These are phyloP conservation scores for Drosophila tsacasi DNA, from an alignment of 1,140 invertebrate species.

Conservation along the genomic window DNA sequence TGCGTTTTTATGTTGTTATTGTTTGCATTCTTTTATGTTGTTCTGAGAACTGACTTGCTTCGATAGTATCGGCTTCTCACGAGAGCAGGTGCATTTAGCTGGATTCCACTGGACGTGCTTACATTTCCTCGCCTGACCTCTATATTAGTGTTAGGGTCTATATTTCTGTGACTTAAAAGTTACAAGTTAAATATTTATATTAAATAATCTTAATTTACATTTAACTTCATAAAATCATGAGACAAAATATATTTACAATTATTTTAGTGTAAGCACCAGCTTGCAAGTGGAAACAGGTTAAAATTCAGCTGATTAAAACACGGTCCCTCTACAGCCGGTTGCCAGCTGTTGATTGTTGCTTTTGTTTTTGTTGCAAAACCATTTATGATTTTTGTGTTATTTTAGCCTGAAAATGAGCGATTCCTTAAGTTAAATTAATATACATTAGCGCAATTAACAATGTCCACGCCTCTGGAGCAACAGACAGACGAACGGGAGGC, in stretches of 20 bases:
- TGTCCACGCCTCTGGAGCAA: conserved; percentile 88
- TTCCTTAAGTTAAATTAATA: conserved; percentile 5
- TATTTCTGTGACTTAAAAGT: not conserved
- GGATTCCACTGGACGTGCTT: not conserved
- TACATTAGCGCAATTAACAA: conserved; percentile 64
- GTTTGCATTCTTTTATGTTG: conserved; percentile 67
- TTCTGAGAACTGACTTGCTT: conserved; percentile 19
- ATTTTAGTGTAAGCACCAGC: not conserved
- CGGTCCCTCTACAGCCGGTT: conserved; percentile 9
- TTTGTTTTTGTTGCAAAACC: conserved; percentile 59
- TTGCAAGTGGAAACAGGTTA: not conserved
- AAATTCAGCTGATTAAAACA: not conserved
- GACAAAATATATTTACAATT: not conserved
- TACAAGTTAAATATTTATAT: not conserved
- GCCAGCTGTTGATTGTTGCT: conserved; percentile 56
- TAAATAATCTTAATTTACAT: too few species aligned
- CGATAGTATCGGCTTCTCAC: conserved; percentile 5
- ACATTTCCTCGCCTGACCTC: not conserved
- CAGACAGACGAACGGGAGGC: conserved; percentile 97
- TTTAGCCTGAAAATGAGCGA: conserved; percentile 20
- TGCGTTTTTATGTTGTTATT: conserved; percentile 63
- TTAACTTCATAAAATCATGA: not conserved
- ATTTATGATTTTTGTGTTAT: conserved; percentile 41
- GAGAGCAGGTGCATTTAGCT: not conserved
- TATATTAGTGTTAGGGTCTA: not conserved